phyloP scores from a whole-genome alignment of 2,113 vertebrate genomes.

The Pipra filicauda region DNA sequence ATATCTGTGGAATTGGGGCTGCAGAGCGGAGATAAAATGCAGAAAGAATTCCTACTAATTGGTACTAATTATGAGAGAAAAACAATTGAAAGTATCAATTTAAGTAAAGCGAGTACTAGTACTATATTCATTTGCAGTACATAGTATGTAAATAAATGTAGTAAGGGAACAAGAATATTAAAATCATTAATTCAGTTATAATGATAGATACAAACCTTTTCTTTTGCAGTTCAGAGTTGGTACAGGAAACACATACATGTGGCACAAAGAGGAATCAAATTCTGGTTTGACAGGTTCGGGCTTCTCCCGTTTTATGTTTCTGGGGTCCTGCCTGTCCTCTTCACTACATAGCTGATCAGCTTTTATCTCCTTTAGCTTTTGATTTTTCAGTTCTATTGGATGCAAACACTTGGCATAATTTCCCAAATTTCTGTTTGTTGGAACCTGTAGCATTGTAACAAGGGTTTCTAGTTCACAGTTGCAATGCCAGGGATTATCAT shows the following conservation, averaged over 20 bases:
- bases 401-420: constrained; percentile 88
- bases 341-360: constrained; percentile 80
- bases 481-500: constrained; percentile 95
- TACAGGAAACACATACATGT: constrained; percentile 87
- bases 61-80: neutral
- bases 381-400: constrained; percentile 77
- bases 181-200: neutral
- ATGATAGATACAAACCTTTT: constrained; percentile 81
- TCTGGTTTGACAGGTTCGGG: constrained; percentile 64
- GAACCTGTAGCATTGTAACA: constrained; percentile 88
- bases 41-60: neutral
- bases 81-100: neutral
- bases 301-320: constrained; percentile 12
- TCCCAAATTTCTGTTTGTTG: constrained; percentile 89
- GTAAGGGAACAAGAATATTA: neutral
- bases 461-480: constrained; percentile 87
- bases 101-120: neutral
- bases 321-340: constrained; percentile 45
- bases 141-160: neutral
- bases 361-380: constrained; percentile 84
- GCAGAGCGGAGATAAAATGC: neutral
- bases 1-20: neutral
- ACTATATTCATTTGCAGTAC: neutral
- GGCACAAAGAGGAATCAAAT: constrained; percentile 83
- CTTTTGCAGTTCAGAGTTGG: constrained; percentile 87